Evolutionary conservation across 2,113 vertebrate species (phyloP), one percentile per base, ranked within the genome.

Genomic region (Perccottus glenii): DNA sequence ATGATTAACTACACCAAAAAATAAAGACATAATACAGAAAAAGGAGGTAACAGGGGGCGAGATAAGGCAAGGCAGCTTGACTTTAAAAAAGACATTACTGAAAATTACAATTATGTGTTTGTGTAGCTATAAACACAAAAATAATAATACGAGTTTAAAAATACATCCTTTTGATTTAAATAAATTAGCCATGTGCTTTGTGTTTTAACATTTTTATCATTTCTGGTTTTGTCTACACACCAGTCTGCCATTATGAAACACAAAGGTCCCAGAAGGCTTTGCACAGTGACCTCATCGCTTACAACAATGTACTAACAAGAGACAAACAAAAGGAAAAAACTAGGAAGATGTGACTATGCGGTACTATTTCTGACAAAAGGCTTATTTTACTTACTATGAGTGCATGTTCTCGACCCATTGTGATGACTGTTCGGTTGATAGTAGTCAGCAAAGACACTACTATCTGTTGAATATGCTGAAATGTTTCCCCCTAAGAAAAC

Each of bases 401-500:
- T 50, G 83, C 7, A 2, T 98, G 95, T 35, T 97, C 96, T 70
- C 95, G 87, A 9, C 94, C 95, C 96, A 99, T 96, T 0, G 89
- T 94, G 91, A 98, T 98, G 86, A 98, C 96, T 0, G 92, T 96
- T 67, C 72, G 81, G 91, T 97, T 98, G 80, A 99, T 96, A 0
- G 90, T 95, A 75, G 93, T 92, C 32, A 98, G 84, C 58, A 98
- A 86, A 77, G 95, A 94, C 8, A 92, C 88, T 88, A 96, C 96
- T 71, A 99, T 95, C 86, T 98, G 93, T 84, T 96, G 94, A 84
- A 95, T 93, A 42, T 99, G 97, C 40, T 94, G 85, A 76, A 95
- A 94, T 12, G 95, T 97, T 70, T 94, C 92, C 4, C 89, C 91
- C 98, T 99, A 76, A 27, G 52, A 73, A 53, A 67, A 76, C 77